Evolutionary conservation across 2,113 vertebrate genomes (phyloP).

Genomic region (Trogon melanurus): DNA sequence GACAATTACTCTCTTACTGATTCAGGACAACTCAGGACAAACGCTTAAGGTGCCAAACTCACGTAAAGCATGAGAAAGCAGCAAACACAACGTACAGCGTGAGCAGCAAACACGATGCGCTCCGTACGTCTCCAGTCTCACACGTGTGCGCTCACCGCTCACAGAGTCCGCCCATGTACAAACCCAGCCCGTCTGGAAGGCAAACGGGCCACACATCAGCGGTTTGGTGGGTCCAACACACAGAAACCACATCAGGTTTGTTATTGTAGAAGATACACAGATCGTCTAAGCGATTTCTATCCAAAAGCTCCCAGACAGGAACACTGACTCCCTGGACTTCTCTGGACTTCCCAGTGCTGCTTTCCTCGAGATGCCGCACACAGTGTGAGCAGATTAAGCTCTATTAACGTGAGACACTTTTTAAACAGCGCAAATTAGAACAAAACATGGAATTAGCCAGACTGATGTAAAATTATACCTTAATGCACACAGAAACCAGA

Average conservation of each 20-base stretch:
- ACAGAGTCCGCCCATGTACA: not conserved
- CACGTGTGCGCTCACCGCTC: accelerated
- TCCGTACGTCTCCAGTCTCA: not conserved
- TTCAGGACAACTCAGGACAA: not conserved
- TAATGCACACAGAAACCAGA: conserved; percentile 53
- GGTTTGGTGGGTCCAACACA: not conserved
- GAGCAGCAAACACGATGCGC: accelerated
- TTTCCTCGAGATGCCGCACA: not conserved
- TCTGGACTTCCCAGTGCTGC: not conserved
- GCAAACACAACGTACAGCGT: accelerated
- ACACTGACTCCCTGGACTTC: not conserved
- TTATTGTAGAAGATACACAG: not conserved
- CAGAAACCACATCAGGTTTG: not conserved
- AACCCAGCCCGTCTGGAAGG: not conserved
- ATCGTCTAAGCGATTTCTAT: not conserved
- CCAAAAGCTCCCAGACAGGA: conserved; percentile 26
- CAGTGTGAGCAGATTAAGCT: not conserved
- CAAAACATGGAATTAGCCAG: conserved; percentile 7
- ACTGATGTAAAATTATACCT: conserved; percentile 56
- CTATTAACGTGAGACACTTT: not conserved
- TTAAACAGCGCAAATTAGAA: not conserved
- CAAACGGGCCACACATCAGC: not conserved
- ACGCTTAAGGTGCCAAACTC: not conserved
- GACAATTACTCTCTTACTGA: not conserved
- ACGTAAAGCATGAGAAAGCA: not conserved